A percentile compares a stretch with the other conserved stretches of the same genome.
These are phyloP conservation scores for Atractosteus spatula DNA, from an alignment of 2,113 vertebrate genomes.

Conservation along the genomic window DNA sequence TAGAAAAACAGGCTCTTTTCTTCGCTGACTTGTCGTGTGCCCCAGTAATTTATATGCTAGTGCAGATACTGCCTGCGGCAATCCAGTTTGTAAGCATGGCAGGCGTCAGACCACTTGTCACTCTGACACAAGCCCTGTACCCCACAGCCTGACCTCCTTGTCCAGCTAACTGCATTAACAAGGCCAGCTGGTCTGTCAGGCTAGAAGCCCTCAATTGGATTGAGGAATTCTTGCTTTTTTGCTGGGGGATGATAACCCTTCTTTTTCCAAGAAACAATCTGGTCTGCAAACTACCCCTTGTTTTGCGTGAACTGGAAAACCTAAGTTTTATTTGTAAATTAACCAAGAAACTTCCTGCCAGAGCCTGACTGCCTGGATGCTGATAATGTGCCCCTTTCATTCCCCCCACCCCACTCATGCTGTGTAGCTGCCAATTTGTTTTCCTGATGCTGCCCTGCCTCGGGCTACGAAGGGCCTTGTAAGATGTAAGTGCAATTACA, in stretches of 20 bases:
- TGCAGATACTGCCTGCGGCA: conserved; percentile 46
- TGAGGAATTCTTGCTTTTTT: conserved; percentile 84
- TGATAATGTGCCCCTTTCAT: conserved; percentile 87
- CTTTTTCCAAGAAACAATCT: conserved; percentile 73
- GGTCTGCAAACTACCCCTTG: conserved; percentile 71
- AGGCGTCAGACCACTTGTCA: conserved; percentile 55
- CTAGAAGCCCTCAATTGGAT: conserved; percentile 79
- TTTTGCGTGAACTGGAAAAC: conserved; percentile 76
- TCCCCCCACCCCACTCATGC: conserved; percentile 73
- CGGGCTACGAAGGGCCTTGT: conserved; percentile 79
- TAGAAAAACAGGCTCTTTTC: conserved; percentile 38
- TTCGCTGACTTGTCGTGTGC: conserved; percentile 17
- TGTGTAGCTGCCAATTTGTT: conserved; percentile 84
- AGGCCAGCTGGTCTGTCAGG: conserved; percentile 87
- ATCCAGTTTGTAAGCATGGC: conserved; percentile 47
- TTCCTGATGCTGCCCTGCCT: conserved; percentile 76
- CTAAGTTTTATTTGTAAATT: conserved; percentile 97
- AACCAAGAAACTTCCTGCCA: conserved; percentile 88
- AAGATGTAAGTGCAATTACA: conserved; percentile 89
- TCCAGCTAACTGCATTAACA: conserved; percentile 88
- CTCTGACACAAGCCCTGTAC: conserved; percentile 64
- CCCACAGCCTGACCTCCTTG: conserved; percentile 84
- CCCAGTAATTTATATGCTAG: conserved; percentile 22
- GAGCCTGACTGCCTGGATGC: conserved; percentile 74
- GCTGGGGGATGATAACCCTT: conserved; percentile 70